Conservation (phyloP, 2,888 invertebrate species). For the Caprella mutica region DNA sequence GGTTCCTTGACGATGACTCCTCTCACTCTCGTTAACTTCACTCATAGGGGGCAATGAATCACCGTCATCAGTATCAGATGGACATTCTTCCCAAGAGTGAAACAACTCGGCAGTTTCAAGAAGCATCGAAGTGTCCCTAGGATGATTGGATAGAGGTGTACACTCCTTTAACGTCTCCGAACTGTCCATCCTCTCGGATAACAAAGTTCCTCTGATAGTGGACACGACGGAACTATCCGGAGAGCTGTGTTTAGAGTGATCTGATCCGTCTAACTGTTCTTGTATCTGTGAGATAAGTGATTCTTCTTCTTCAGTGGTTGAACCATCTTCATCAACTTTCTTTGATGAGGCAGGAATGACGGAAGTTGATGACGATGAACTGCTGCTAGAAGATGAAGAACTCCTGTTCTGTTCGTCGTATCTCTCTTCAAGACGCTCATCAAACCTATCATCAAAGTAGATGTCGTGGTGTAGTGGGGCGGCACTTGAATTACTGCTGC, state of each 20-base stretch:
- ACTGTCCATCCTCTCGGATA: slow-evolving; percentile 18
- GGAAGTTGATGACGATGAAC: background rate
- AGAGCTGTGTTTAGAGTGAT: slow-evolving; percentile 19
- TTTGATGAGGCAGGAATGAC: slow-evolving; percentile 8
- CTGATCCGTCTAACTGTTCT: background rate
- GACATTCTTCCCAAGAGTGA: slow-evolving; percentile 10
- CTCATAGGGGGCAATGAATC: background rate
- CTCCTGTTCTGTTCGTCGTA: slow-evolving; percentile 12
- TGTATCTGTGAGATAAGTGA: background rate
- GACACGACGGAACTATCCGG: slow-evolving; percentile 25
- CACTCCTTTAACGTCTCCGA: slow-evolving; percentile 13
- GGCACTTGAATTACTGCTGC: slow-evolving; percentile 16
- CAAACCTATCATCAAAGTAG: background rate
- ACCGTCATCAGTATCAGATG: slow-evolving; percentile 4
- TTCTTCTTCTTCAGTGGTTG: slow-evolving; percentile 20
- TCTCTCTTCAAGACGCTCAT: slow-evolving; percentile 6
- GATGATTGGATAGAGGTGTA: slow-evolving; percentile 13
- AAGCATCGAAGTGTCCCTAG: slow-evolving; percentile 24
- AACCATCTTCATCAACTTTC: slow-evolving; percentile 8
- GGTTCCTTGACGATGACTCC: no score
- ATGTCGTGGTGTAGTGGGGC: background rate
- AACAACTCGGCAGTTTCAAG: slow-evolving; percentile 8
- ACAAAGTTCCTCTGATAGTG: slow-evolving; percentile 1
- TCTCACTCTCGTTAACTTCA: background rate
- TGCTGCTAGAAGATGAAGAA: background rate